phyloP scores from a whole-genome alignment of 2,888 invertebrate genomes.

The Ectemnius continuus region DNA sequence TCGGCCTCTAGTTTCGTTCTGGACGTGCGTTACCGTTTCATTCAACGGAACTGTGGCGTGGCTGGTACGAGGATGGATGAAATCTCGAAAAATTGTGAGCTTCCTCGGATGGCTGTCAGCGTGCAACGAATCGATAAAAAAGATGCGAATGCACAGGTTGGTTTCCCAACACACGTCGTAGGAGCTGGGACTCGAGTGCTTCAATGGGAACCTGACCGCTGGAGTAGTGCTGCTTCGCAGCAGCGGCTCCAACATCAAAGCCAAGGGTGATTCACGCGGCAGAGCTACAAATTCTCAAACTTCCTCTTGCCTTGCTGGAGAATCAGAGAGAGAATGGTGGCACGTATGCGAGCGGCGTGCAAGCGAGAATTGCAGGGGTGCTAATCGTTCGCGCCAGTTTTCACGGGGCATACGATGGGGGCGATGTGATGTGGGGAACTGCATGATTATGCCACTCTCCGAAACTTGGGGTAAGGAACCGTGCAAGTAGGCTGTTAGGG shows the following conservation, averaged over 20 bases:
- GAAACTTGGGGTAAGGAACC: constrained; percentile 11
- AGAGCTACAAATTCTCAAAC: constrained; percentile 25
- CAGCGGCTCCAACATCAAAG: constrained; percentile 41
- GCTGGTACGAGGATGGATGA: too few relatives aligned
- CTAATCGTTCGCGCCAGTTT: constrained; percentile 45
- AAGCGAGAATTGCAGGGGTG: constrained; percentile 17
- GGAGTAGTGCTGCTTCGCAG: constrained; percentile 21
- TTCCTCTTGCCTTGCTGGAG: constrained; percentile 11
- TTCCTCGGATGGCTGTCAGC: too few relatives aligned
- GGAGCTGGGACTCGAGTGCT: background rate
- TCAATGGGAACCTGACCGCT: background rate
- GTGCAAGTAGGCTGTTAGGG: background rate
- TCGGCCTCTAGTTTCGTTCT: too few relatives aligned
- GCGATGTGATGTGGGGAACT: constrained; percentile 29
- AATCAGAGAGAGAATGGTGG: constrained; percentile 9
- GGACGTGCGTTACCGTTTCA: too few relatives aligned
- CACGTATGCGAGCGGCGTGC: background rate
- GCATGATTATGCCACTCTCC: constrained; percentile 15
- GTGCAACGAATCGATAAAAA: too few relatives aligned
- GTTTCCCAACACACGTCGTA: background rate
- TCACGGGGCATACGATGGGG: constrained; percentile 15
- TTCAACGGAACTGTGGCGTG: too few relatives aligned
- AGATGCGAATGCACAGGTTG: background rate
- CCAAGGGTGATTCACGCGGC: constrained; percentile 38
- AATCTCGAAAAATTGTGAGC: too few relatives aligned